phyloP scores from a whole-genome alignment of 2,797 vertebrate species.

The Gymnodraco acuticeps region DNA sequence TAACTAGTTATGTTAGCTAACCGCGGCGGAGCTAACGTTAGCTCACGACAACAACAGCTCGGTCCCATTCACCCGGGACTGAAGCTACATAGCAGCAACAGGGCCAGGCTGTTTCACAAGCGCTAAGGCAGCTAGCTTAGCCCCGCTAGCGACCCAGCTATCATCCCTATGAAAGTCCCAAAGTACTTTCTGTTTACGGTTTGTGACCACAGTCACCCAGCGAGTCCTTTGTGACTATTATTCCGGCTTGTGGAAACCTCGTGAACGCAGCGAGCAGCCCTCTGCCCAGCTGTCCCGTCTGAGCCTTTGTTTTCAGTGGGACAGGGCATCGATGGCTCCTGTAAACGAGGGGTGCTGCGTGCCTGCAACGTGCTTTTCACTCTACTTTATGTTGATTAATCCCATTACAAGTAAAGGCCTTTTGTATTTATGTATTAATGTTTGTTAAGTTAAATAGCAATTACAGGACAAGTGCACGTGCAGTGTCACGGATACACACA shows the following conservation, averaged over 20 bases:
- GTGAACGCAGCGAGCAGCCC: not conserved
- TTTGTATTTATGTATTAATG: too few species aligned
- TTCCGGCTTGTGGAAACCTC: not conserved
- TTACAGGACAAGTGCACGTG: too few species aligned
- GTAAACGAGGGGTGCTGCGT: conserved; percentile 2
- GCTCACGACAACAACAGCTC: conserved; percentile 44
- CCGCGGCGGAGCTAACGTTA: conserved; percentile 48
- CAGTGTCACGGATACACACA: too few species aligned
- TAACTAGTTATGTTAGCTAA: conserved; percentile 54
- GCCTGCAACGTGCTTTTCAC: too few species aligned
- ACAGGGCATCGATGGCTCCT: not conserved
- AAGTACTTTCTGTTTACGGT: not conserved
- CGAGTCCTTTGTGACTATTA: not conserved
- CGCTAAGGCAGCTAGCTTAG: conserved; percentile 18
- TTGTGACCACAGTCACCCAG: too few species aligned
- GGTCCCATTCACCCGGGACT: conserved; percentile 7
- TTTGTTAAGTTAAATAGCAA: too few species aligned
- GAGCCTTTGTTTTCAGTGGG: conserved; percentile 70
- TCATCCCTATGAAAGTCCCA: not conserved
- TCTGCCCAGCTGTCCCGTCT: conserved; percentile 34
- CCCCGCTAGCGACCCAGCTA: conserved; percentile 10
- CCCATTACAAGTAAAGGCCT: too few species aligned
- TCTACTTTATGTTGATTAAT: not conserved
- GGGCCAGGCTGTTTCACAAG: conserved; percentile 48
- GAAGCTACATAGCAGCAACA: conserved; percentile 44